Evolutionary conservation across 2,888 invertebrate genomes (phyloP), one percentile per base, ranked within the genome.

Genomic region (Nymphalis c-album): DNA sequence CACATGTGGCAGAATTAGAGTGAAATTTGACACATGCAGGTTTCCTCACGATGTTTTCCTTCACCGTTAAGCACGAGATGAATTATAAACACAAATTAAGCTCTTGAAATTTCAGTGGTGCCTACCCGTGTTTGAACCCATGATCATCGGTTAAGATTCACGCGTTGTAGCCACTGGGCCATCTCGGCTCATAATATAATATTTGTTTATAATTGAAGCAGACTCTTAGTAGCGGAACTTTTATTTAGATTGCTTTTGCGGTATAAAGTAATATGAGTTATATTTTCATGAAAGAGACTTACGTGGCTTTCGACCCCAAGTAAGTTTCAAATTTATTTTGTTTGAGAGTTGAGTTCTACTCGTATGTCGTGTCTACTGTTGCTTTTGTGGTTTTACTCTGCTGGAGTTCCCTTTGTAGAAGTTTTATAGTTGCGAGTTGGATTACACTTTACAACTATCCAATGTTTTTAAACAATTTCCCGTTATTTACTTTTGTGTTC

Each of bases 281-380:
- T 53, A 53, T 53, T 53, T 53, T 26, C n/a, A 50, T 18, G 47
- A n/a, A 47, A 47, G n/a, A 4, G 47, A 47, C n/a, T 35, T n/a
- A 57, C 35, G 35, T n/a, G 57, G 57, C 55, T 35, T 13, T 57
- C n/a, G 31, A 35, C 57, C 35, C 35, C 7, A n/a, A 17, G 57
- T 35, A 35, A 57, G 57, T 57, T 57, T 57, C 35, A 16, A 53
- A 53, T 53, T 53, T 35, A 57, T 57, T 57, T 35, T 35, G 57
- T 57, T 57, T n/a, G 7, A n/a, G n/a, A 35, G 35, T 57, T 35
- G 31, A 2, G 35, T 22, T 57, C 35, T n/a, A 13, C 22, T 35
- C 35, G n/a, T 35, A 35, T 53, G 48, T 48, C 17, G 48, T 48
- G 26, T 26, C 17, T 53, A 22, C 50, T 50, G 50, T 53, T 53